phyloP scores from a whole-genome alignment of 2,113 vertebrate genomes.

The Laticauda colubrina region DNA sequence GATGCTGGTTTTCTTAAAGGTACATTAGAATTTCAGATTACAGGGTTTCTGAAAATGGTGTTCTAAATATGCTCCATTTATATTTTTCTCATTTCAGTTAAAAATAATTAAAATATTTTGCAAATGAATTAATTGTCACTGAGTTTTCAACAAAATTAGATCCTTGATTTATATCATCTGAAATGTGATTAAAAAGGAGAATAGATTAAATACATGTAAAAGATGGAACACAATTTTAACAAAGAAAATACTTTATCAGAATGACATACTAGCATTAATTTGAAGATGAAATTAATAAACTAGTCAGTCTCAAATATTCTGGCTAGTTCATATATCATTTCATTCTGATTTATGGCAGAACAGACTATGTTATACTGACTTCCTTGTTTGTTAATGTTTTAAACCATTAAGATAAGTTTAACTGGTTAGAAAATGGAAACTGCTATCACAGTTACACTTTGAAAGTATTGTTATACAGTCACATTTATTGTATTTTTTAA shows the following conservation, averaged over 20 bases:
- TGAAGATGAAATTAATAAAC: conserved; percentile 48
- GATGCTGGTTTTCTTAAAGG: neutral
- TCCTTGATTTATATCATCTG: conserved; percentile 45
- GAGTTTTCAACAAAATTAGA: conserved; percentile 33
- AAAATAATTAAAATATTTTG: conserved; percentile 39
- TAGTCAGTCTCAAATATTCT: conserved; percentile 13
- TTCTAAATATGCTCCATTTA: neutral
- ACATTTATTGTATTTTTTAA: conserved; percentile 51
- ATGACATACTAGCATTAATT: conserved; percentile 40
- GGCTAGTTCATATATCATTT: conserved; percentile 20
- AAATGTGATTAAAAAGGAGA: conserved; percentile 52
- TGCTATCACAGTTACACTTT: conserved; percentile 29
- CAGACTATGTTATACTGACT: neutral
- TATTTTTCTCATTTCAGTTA: conserved; percentile 19
- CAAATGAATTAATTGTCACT: conserved; percentile 32
- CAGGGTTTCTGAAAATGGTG: neutral
- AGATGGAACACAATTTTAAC: conserved; percentile 41
- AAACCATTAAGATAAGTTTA: conserved; percentile 21
- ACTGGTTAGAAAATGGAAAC: conserved; percentile 20
- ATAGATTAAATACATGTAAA: conserved; percentile 47
- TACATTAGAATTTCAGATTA: neutral
- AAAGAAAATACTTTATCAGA: conserved; percentile 47
- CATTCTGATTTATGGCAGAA: conserved; percentile 22
- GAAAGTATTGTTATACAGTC: conserved; percentile 37
- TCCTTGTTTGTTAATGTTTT: neutral